Evolutionary conservation across 2,888 invertebrate genomes (phyloP).

Genomic region (Acrobasis suavella): DNA sequence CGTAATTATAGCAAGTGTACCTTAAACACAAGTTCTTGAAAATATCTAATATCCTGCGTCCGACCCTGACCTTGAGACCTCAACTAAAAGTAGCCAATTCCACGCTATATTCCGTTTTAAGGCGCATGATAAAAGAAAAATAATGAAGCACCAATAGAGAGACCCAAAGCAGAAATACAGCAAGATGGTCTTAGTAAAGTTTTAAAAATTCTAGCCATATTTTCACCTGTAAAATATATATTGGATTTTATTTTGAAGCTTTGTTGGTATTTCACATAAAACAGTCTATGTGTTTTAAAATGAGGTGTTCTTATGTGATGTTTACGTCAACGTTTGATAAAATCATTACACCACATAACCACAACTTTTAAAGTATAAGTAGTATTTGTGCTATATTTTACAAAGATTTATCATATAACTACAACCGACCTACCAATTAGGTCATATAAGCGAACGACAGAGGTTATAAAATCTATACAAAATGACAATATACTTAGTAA

Average conservation of each 20-base stretch:
- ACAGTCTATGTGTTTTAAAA: no score
- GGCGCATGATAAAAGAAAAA: conserved; percentile 6
- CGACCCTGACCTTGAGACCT: neutral
- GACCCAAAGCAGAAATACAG: neutral
- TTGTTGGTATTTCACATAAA: no score
- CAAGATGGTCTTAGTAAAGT: conserved; percentile 2
- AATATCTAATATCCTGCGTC: neutral
- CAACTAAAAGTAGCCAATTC: neutral
- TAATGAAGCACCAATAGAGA: neutral
- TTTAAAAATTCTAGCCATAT: conserved; percentile 3
- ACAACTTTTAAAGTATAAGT: no score
- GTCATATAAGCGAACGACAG: no score
- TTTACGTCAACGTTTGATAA: no score
- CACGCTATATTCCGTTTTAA: neutral
- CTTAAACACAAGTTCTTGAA: neutral
- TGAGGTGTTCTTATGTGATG: no score
- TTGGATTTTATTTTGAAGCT: no score
- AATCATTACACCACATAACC: no score
- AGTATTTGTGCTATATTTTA: no score
- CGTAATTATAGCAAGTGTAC: no score
- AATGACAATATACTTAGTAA: neutral
- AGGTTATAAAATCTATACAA: neutral
- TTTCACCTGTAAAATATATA: neutral
- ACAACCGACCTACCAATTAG: no score
- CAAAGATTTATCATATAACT: no score